Evolutionary conservation across 2,888 invertebrate species (phyloP).

Genomic region (Cryptocheilus praepositus): DNA sequence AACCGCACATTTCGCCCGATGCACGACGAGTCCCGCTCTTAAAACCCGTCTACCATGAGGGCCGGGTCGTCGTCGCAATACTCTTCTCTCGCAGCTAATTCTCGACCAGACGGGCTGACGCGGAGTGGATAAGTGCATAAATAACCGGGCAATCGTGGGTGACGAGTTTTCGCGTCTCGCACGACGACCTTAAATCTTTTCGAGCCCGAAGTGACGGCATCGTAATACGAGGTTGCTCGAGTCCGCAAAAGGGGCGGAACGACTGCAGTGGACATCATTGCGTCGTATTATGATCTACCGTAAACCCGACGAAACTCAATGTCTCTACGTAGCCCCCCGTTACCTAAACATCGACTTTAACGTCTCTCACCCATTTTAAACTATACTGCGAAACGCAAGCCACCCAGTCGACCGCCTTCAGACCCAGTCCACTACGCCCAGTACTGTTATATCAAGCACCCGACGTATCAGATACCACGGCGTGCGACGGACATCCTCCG

Average conservation of each 20-base stretch:
- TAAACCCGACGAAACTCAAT: too few relatives aligned
- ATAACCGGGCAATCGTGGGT: slow-evolving; percentile 62
- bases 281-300: too few relatives aligned
- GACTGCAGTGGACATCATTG: slow-evolving; percentile 4
- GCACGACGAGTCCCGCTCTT: slow-evolving; percentile 18
- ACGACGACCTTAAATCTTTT: slow-evolving; percentile 64
- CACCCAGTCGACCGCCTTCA: too few relatives aligned
- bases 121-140: slow-evolving; percentile 50
- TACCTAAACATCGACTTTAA: too few relatives aligned
- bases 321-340: too few relatives aligned
- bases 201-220: slow-evolving; percentile 58
- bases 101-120: slow-evolving; percentile 17
- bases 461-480: too few relatives aligned
- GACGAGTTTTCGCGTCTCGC: slow-evolving; percentile 65
- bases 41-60: slow-evolving; percentile 15
- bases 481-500: too few relatives aligned
- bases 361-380: too few relatives aligned
- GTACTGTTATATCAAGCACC: too few relatives aligned
- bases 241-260: slow-evolving; percentile 32
- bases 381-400: too few relatives aligned
- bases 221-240: slow-evolving; percentile 55
- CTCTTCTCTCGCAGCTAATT: slow-evolving; percentile 38
- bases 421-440: too few relatives aligned
- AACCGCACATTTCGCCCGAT: slow-evolving; percentile 48
- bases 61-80: not conserved